A percentile compares a stretch with the other conserved stretches of the same genome.
phyloP scores from a whole-genome alignment of 2,113 vertebrate species.

The Chascanopsetta lugubris region DNA sequence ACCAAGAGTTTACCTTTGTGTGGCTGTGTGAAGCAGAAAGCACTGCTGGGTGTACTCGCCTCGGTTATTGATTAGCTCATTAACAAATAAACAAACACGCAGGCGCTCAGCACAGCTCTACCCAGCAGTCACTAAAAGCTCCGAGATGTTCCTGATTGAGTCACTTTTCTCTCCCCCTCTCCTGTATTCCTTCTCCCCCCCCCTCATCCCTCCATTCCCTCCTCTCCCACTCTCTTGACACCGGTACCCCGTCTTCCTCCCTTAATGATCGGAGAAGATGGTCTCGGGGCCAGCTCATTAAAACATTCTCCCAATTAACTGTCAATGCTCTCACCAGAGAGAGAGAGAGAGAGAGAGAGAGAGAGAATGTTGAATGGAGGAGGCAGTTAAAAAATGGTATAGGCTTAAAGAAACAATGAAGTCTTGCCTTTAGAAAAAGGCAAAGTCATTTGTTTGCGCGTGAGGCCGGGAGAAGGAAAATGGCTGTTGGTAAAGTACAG shows the following conservation, averaged over 20 bases:
- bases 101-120: conserved; percentile 2
- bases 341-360: neutral
- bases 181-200: neutral
- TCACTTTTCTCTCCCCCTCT: neutral
- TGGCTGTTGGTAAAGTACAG: conserved; percentile 51
- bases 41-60: conserved; percentile 36
- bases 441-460: conserved; percentile 7
- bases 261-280: conserved; percentile 63
- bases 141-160: conserved; percentile 12
- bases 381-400: too few relatives aligned
- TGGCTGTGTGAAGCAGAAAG: conserved; percentile 35
- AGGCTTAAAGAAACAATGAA: conserved; percentile 20
- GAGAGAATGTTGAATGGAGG: neutral
- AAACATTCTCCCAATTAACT: conserved; percentile 64
- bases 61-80: conserved; percentile 66
- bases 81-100: conserved; percentile 47
- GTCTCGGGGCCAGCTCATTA: conserved; percentile 63
- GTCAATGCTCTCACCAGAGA: conserved; percentile 41
- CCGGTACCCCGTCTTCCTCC: neutral
- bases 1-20: conserved; percentile 31
- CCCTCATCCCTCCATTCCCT: neutral
- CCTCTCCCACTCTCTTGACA: conserved; percentile 24
- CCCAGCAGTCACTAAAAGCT: conserved; percentile 22
- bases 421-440: conserved; percentile 4
- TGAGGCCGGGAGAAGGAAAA: conserved; percentile 13